Evolutionary conservation across 1,140 invertebrate genomes (phyloP), one percentile per base, ranked within the genome.

Genomic region (Calliphora vicina): DNA sequence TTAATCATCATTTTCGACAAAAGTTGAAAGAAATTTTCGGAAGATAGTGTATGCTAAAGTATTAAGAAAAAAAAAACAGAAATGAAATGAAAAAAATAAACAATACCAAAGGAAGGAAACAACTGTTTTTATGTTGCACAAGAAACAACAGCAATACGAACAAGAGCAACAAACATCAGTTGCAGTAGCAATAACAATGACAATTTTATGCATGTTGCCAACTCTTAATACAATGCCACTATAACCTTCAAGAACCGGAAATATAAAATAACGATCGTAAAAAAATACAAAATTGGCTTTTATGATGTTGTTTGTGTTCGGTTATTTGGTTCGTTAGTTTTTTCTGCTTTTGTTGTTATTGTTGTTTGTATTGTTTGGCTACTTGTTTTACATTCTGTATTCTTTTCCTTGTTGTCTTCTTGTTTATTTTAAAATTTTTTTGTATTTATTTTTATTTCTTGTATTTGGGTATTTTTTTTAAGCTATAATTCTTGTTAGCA

Each of bases 201-300:
- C 81, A 82, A 82, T 82, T 72, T 82, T 82, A 82, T 82, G 57
- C 81, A 82, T 82, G 81, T 72, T 82, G 27, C 45, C 67, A 72
- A 82, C 61, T 82, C 61, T 82, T 82, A 73, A 82, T 72, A 82
- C 67, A 78, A 43, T 25, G 25, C 74, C 35, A 78, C 74, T 61
- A 82, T 82, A 82, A 71, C 67, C 67, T 71, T 82, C 81, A 82
- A 82, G 67, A 82, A 73, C 27, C 81, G 81, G 81, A 82, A 82
- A 82, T 82, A 82, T 82, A 82, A 82, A 82, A 82, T 82, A 73
- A 82, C 35, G 29, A 71, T 72, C 26, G 67, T 72, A 82, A 82
- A 82, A n/a, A 82, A 82, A 71, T 71, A 71, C 45, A 71, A 82
- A 82, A 82, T 82, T 82, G 57, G 57, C 35, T 82, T 73, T 82